phyloP scores from a whole-genome alignment of 2,113 vertebrate species.

The Channa argus region DNA sequence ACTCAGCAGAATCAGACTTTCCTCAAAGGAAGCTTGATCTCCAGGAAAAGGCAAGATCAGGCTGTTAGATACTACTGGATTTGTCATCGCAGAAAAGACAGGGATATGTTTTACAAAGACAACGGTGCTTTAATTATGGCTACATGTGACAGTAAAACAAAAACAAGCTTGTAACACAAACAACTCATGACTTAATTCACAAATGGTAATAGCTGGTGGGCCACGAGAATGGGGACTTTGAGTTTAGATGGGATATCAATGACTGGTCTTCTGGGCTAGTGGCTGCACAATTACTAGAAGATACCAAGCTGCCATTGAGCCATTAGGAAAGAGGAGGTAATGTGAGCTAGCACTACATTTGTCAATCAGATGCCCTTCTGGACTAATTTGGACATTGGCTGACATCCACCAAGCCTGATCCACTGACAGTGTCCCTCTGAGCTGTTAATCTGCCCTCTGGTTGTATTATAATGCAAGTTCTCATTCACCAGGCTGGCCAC shows the following conservation, averaged over 20 bases:
- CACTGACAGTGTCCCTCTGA: constrained; percentile 57
- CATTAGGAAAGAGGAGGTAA: constrained; percentile 19
- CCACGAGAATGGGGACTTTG: background rate
- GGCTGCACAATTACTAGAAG: background rate
- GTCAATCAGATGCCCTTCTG: constrained; percentile 75
- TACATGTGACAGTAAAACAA: background rate
- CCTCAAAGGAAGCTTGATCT: constrained; percentile 12
- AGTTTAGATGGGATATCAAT: background rate
- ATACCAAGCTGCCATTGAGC: background rate
- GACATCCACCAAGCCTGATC: constrained; percentile 62
- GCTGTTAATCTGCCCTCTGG: constrained; percentile 68
- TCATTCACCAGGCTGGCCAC: constrained; percentile 31
- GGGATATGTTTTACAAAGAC: background rate
- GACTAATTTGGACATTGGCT: constrained; percentile 82
- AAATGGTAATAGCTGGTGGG: background rate
- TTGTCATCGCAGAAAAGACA: background rate
- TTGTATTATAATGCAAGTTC: constrained; percentile 63
- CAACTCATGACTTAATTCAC: background rate
- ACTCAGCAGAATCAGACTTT: constrained; percentile 37
- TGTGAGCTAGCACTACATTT: constrained; percentile 58
- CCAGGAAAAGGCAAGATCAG: constrained; percentile 24
- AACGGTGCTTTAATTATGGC: background rate
- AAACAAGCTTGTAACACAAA: too few species aligned
- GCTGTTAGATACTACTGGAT: background rate
- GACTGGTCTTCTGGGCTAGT: background rate